These are phyloP conservation scores for Dipodomys stephensi DNA, from an alignment of 2,113 vertebrate species.

Conservation along the genomic window DNA sequence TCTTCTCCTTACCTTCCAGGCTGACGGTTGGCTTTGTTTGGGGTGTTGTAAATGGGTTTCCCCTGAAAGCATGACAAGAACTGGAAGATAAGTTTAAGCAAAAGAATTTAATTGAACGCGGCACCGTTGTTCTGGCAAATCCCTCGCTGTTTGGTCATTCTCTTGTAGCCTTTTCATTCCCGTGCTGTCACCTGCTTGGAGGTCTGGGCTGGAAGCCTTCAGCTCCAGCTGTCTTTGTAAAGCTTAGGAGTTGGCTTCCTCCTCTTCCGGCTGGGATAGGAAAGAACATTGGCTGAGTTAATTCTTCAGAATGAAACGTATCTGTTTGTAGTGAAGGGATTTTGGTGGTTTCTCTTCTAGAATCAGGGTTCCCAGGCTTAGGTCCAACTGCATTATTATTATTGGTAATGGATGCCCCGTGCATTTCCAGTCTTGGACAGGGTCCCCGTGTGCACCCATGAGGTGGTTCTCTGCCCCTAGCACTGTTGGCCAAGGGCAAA, in stretches of 20 bases:
- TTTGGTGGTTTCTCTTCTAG: neutral
- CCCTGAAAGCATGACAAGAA: conserved; percentile 52
- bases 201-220: neutral
- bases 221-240: neutral
- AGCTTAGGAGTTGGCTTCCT: neutral
- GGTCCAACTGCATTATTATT: neutral
- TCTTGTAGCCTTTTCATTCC: neutral
- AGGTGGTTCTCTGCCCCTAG: neutral
- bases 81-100: conserved; percentile 58
- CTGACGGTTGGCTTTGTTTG: conserved; percentile 29
- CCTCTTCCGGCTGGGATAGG: neutral
- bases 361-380: neutral
- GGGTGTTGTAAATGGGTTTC: conserved; percentile 58
- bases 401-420: neutral
- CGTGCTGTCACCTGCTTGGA: neutral
- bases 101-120: conserved; percentile 59
- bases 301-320: conserved; percentile 13
- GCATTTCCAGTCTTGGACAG: neutral
- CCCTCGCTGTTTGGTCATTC: conserved; percentile 37
- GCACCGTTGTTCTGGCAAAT: conserved; percentile 56
- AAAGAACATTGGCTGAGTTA: neutral
- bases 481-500: neutral
- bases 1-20: neutral
- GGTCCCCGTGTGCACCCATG: neutral
- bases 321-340: neutral